These are phyloP conservation scores for Lophochroa leadbeateri DNA, from an alignment of 2,113 vertebrate genomes.

Conservation along the genomic window DNA sequence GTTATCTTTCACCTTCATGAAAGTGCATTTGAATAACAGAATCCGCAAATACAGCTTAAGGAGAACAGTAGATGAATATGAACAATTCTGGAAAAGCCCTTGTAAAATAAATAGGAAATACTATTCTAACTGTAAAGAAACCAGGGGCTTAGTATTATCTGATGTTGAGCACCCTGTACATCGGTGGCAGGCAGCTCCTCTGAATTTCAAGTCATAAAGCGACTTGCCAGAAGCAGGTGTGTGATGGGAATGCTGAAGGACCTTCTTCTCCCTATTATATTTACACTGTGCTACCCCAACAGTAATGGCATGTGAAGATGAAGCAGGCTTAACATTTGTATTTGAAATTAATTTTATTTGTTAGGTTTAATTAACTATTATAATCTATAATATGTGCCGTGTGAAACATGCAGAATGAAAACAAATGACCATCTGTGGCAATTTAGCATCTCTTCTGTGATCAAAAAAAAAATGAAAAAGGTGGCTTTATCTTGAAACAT, in stretches of 20 bases:
- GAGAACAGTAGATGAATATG: not conserved
- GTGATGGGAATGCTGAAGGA: not conserved
- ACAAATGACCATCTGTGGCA: not conserved
- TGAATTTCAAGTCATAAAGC: not conserved
- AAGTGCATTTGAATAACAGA: conserved; percentile 21
- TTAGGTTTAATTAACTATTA: conserved; percentile 16
- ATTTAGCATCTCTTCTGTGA: not conserved
- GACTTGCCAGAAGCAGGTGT: not conserved
- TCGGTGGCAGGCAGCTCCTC: not conserved
- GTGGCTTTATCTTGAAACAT: not conserved
- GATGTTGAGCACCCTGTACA: not conserved
- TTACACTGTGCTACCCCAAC: not conserved
- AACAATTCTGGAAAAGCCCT: not conserved
- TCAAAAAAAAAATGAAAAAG: not conserved
- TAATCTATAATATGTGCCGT: not conserved
- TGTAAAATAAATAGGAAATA: not conserved
- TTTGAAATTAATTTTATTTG: conserved; percentile 31
- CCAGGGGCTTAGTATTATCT: not conserved
- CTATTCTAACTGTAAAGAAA: not conserved
- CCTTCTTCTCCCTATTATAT: not conserved
- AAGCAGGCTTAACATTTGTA: not conserved
- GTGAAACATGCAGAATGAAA: not conserved
- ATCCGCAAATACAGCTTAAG: not conserved
- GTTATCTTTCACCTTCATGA: conserved; percentile 21
- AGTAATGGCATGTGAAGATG: not conserved